Evolutionary conservation across 2,888 invertebrate genomes (phyloP), one percentile per base, ranked within the genome.

Genomic region (Oscheius sp.): DNA sequence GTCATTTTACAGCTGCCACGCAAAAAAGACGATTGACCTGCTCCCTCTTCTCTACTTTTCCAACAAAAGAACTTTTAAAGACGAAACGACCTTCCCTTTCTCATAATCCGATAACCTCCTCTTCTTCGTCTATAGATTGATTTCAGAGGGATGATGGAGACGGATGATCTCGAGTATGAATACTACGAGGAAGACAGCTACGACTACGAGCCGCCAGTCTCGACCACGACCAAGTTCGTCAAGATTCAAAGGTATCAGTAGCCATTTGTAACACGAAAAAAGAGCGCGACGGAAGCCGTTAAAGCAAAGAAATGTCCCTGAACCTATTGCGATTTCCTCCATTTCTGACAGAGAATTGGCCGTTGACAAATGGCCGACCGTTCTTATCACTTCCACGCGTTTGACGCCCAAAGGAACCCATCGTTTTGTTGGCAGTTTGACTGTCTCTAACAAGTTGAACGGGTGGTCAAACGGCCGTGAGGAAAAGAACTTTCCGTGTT

Each of bases 1-100:
- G 68, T 51, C 55, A 21, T 55, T 68, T 68, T 68, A 68, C 68
- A 37, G 68, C 68, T 53, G 68, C 68, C 68, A 68, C 68, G 68
- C 53, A 32, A 48, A 32, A 32, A 29, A 51, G n/a, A 32, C n/a
- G 58, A 51, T 63, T 66, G 66, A 66, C 35, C 66, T 66, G 35
- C 21, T 21, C 32, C 13, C 29, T 35, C 32, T 53, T 29, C 50
- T 47, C 47, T 21, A 10, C 21, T 48, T 42, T 42, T 63, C 48
- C 42, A 63, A 48, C 55, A 13, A 53, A 53, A 21, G 21, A 21
- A 55, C 55, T 11, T 32, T 32, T 55, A 32, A 32, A 55, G 32
- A 55, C 32, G 21, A 21, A 21, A 21, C 21, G 21, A 21, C 21
- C 21, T 21, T 21, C 21, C 21, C 2, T 32, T 29, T 55, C 29